Base-by-base conservation (phyloP, 2,888 invertebrate genomes). In the Dasysyrphus albostriatus region DNA sequence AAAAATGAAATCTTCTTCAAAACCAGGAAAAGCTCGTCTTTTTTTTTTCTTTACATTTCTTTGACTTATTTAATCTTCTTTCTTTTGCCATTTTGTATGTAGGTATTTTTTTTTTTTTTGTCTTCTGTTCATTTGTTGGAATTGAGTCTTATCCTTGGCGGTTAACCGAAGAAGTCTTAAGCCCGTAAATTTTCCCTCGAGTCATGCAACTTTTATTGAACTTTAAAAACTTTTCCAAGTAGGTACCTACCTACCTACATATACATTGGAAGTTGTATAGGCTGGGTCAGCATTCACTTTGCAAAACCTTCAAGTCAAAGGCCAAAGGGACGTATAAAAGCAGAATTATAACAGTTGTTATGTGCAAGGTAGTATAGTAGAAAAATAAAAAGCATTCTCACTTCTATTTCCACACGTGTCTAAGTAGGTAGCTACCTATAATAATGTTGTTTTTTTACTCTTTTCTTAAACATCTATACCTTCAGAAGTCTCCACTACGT, bases 1-100 rank as follows among this genome's bases (percentile, higher is more conserved):
- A 59, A 9, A 16, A 58, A 44, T 67, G 3, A 58, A 77, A 61
- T 59, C 58, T 63, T 44, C 75, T 34, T 69, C 47, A 65, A 67
- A 51, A 61, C 47, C 16, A 19, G n/a, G 24, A 74, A 79, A 83
- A 79, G 44, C n/a, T 83, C 49, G 14, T 54, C 3, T 19, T 47
- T 10, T 32, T 58, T 56, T 24, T 56, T 65, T n/a, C n/a, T 78
- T 29, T 29, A 47, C 6, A 51, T 75, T 83, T 77, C 65, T 65
- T 78, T 59, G 47, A 54, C 51, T 83, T 83, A 78, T 78, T 83
- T 73, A 78, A 83, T 83, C 69, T 79, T 44, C 44, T 79, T 67
- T 47, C 29, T 65, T 32, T 37, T 47, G 12, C 29, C 49, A 4
- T 39, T 39, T 39, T 10, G 9, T 24, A 3, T 24, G 8, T 37